A percentile compares a stretch with the other conserved stretches of the same genome.
These are phyloP conservation scores for Turdus rufiventris DNA, from an alignment of 2,113 vertebrate genomes.

Conservation along the genomic window DNA sequence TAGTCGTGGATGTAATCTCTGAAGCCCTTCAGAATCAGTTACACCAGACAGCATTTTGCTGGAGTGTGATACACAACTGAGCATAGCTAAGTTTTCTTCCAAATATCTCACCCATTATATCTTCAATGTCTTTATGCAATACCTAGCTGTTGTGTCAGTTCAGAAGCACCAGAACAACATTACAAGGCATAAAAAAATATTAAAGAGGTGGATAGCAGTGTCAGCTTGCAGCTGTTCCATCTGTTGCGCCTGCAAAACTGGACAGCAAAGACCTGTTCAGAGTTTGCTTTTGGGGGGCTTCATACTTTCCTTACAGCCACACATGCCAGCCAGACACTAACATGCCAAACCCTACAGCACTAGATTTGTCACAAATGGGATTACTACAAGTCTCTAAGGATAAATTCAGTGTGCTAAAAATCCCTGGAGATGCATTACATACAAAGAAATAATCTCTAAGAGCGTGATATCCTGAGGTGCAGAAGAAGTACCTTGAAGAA, in stretches of 20 bases:
- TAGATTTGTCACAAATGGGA: not conserved
- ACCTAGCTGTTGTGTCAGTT: not conserved
- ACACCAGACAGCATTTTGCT: not conserved
- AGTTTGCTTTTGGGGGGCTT: not conserved
- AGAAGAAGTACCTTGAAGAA: not conserved
- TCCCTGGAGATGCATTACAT: not conserved
- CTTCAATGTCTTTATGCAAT: fast-evolving
- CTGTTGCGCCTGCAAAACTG: not conserved
- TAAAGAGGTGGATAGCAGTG: not conserved
- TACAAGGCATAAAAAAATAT: not conserved
- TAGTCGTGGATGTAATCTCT: not conserved
- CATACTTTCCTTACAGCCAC: not conserved
- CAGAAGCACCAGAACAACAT: not conserved
- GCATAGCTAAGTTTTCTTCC: not conserved
- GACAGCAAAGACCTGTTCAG: not conserved
- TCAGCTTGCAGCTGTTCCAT: not conserved
- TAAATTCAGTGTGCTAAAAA: not conserved
- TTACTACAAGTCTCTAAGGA: not conserved
- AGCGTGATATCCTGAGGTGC: not conserved
- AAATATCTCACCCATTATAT: not conserved
- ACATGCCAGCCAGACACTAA: not conserved
- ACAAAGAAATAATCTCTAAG: not conserved
- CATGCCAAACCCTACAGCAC: not conserved
- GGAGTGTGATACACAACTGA: not conserved
- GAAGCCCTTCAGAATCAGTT: not conserved